These are phyloP conservation scores for Aeoliscus strigatus DNA, from an alignment of 2,797 vertebrate genomes.

Conservation along the genomic window DNA sequence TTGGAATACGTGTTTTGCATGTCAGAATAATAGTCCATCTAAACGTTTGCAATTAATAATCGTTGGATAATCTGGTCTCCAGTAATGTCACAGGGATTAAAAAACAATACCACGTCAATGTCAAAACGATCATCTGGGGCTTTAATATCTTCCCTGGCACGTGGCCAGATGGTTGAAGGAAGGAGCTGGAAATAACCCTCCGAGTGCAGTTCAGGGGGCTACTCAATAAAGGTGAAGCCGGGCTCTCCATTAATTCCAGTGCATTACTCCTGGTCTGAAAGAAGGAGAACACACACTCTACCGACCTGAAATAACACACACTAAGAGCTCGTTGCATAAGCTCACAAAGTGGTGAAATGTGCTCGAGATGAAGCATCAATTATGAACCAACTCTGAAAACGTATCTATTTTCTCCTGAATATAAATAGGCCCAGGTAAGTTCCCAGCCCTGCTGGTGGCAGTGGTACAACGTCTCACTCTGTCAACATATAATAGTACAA, in stretches of 20 bases:
- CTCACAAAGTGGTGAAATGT: slow-evolving; percentile 33
- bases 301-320: slow-evolving; percentile 47
- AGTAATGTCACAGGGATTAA: slow-evolving; percentile 35
- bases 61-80: slow-evolving; percentile 11
- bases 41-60: not conserved
- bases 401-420: slow-evolving; percentile 41
- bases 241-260: slow-evolving; percentile 46
- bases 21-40: not conserved
- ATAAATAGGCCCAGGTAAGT: slow-evolving; percentile 34
- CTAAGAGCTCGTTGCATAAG: slow-evolving; percentile 55
- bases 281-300: slow-evolving; percentile 24
- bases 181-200: slow-evolving; percentile 44
- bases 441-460: slow-evolving; percentile 5
- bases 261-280: slow-evolving; percentile 54
- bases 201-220: slow-evolving; percentile 18
- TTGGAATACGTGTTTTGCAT: no score
- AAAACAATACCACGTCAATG: slow-evolving; percentile 29
- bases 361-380: slow-evolving; percentile 57
- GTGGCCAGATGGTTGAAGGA: slow-evolving; percentile 38
- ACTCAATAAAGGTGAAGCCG: slow-evolving; percentile 37
- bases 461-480: no score
- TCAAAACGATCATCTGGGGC: slow-evolving; percentile 42
- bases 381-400: slow-evolving; percentile 49
- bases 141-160: slow-evolving; percentile 36
- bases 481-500: no score